These are phyloP conservation scores for Carettochelys insculpta DNA, from an alignment of 2,113 vertebrate species.

Conservation along the genomic window DNA sequence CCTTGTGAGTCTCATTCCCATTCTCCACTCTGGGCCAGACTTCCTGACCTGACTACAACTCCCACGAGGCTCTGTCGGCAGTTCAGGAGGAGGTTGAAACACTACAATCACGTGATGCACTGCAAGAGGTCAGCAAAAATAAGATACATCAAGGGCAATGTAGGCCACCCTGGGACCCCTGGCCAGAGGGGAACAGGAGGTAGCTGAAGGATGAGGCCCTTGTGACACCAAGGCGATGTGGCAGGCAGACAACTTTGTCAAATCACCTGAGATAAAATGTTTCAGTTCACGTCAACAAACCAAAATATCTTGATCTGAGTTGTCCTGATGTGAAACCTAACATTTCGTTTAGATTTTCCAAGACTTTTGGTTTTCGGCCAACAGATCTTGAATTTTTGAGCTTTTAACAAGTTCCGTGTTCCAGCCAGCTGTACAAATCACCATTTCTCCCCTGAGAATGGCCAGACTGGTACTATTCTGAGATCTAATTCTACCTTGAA, in stretches of 20 bases:
- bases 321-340: rapidly evolving
- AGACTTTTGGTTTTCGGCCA: not conserved
- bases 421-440: not conserved
- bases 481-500: not conserved
- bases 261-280: rapidly evolving
- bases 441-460: no score
- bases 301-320: rapidly evolving
- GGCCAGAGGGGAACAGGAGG: not conserved
- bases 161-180: not conserved
- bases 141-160: not conserved
- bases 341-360: rapidly evolving
- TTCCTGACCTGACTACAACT: not conserved
- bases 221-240: not conserved
- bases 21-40: not conserved
- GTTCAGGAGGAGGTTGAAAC: not conserved
- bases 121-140: not conserved
- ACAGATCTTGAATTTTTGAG: not conserved
- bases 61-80: not conserved
- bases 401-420: not conserved
- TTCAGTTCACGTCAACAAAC: rapidly evolving
- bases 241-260: not conserved
- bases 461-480: rapidly evolving
- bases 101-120: not conserved
- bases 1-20: not conserved
- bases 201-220: not conserved